A percentile compares a stretch with the other conserved stretches of the same genome.
These are phyloP conservation scores for Drosophila prostipennis DNA, from an alignment of 2,888 invertebrate species.

Conservation along the genomic window DNA sequence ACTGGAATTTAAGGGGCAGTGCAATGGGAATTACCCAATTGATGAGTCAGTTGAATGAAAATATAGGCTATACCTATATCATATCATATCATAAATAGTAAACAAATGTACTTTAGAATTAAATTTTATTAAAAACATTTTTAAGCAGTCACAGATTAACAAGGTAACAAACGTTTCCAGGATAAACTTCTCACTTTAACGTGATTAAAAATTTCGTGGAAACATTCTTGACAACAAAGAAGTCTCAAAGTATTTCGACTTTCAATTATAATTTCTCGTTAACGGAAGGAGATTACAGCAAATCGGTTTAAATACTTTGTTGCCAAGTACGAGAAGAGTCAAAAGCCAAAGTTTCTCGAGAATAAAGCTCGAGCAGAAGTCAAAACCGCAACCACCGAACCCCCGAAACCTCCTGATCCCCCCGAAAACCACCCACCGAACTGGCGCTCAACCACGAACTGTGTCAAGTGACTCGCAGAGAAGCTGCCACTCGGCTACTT, in stretches of 20 bases:
- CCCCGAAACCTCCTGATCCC: neutral
- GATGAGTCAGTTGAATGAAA: slow-evolving; percentile 7
- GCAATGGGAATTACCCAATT: slow-evolving; percentile 1
- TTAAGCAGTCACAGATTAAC: neutral
- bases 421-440: slow-evolving; percentile 18
- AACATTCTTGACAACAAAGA: slow-evolving; percentile 6
- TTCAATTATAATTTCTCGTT: slow-evolving; percentile 32
- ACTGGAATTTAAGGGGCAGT: neutral
- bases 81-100: neutral
- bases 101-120: too few relatives aligned
- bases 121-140: neutral
- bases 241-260: slow-evolving; percentile 17
- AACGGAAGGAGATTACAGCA: slow-evolving; percentile 33
- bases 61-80: neutral
- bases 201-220: neutral
- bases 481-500: slow-evolving; percentile 18
- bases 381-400: slow-evolving; percentile 15
- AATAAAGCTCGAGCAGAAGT: slow-evolving; percentile 11
- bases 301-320: slow-evolving; percentile 44
- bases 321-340: slow-evolving; percentile 2
- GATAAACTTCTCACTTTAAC: neutral
- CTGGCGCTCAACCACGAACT: slow-evolving; percentile 35
- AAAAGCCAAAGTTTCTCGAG: slow-evolving; percentile 31
- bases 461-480: slow-evolving; percentile 45
- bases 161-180: neutral